phyloP scores from a whole-genome alignment of 2,888 invertebrate genomes.

The Anthoptus insignis region DNA sequence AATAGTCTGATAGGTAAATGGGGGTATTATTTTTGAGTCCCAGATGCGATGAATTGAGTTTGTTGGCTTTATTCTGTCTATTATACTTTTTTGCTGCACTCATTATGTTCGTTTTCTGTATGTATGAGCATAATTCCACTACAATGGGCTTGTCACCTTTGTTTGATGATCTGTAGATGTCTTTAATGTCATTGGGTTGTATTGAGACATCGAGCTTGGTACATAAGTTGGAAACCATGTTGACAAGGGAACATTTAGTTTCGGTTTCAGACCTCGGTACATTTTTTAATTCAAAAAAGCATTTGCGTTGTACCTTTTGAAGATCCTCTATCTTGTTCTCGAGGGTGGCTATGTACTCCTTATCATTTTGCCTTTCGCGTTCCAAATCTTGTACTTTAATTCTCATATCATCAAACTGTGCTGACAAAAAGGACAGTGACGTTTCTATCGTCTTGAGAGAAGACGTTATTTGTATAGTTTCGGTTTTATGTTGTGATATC shows the following conservation, averaged over 20 bases:
- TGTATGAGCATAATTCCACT: constrained; percentile 25
- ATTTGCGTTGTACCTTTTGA: constrained; percentile 30
- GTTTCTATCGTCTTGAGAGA: background rate
- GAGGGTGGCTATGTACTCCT: constrained; percentile 17
- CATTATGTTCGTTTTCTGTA: constrained; percentile 29
- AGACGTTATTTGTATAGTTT: background rate
- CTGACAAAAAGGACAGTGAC: background rate
- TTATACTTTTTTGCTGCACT: constrained; percentile 34
- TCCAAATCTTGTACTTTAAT: background rate
- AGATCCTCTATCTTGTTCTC: constrained; percentile 28
- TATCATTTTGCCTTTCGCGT: constrained; percentile 15
- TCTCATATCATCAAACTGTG: background rate
- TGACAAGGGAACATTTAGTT: constrained; percentile 27
- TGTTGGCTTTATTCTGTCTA: constrained; percentile 30
- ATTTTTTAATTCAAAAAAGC: constrained; percentile 35
- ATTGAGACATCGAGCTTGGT: constrained; percentile 14
- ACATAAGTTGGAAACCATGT: constrained; percentile 23
- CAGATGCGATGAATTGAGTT: constrained; percentile 25
- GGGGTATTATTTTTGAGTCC: constrained; percentile 25
- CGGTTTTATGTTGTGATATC: background rate
- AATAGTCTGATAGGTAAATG: constrained; percentile 25
- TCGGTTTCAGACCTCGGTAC: constrained; percentile 24
- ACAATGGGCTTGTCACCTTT: constrained; percentile 31
- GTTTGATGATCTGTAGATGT: constrained; percentile 32
- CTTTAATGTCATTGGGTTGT: constrained; percentile 28